Evolutionary conservation across 1,140 invertebrate genomes (phyloP).

Genomic region (Drosophila simulans): DNA sequence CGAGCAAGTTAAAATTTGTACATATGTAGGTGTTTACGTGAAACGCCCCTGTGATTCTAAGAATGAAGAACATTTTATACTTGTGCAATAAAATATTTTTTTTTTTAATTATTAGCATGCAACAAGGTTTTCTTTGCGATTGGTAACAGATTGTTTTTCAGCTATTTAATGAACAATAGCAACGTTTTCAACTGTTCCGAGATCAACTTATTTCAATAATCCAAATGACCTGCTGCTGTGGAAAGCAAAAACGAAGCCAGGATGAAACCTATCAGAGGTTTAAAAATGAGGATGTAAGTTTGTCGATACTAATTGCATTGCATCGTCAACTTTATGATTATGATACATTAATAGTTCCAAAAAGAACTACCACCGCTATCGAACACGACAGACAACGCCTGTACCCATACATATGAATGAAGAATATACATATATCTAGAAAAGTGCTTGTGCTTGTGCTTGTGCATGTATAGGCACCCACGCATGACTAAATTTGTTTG

Average conservation of each 20-base stretch:
- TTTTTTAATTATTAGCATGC: neutral
- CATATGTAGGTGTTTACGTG: slow-evolving; percentile 24
- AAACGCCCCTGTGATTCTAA: neutral
- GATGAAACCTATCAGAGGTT: slow-evolving; percentile 19
- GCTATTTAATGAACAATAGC: neutral
- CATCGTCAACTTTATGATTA: neutral
- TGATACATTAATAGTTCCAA: neutral
- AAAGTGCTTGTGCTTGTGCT: neutral
- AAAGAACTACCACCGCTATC: slow-evolving; percentile 3
- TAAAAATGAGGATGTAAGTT: slow-evolving; percentile 47
- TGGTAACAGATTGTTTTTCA: slow-evolving; percentile 8
- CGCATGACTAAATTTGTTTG: slow-evolving; percentile 2
- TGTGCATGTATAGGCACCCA: neutral
- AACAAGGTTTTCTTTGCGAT: neutral
- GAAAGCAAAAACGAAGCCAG: slow-evolving; percentile 36
- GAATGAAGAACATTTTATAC: slow-evolving; percentile 5
- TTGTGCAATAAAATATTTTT: neutral
- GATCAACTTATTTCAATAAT: neutral
- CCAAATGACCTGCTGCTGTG: slow-evolving; percentile 52
- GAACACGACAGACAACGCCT: neutral
- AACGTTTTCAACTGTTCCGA: neutral
- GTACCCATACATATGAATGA: neutral
- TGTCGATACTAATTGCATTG: neutral
- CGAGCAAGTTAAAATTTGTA: slow-evolving; percentile 12
- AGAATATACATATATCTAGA: slow-evolving; percentile 1